A percentile compares a stretch with the other conserved stretches of the same genome.
Conservation (phyloP, 30 jellyfish, hydroid and myxozoan species). For the Aurelia aurita complex sp. Pacific region DNA sequence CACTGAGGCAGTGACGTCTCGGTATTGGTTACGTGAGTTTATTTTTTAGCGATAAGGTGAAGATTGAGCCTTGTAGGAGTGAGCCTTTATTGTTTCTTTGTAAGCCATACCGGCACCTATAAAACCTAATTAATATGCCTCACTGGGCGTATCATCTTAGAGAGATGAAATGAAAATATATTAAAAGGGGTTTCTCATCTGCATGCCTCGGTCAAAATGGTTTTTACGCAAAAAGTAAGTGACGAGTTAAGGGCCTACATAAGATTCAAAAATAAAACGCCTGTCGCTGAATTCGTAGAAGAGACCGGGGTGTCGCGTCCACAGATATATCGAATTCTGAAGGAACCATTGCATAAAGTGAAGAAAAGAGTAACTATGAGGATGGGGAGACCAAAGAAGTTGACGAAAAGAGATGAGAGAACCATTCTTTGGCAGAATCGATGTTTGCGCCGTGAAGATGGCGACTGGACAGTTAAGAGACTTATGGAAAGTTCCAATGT, state of each 20-base stretch:
- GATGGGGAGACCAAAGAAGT: constrained; percentile 34
- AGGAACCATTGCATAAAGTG: neutral
- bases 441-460: constrained; percentile 9
- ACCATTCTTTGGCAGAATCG: neutral
- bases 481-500: constrained; percentile 31
- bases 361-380: neutral
- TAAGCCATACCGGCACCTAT: too few species aligned
- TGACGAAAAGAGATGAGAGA: constrained; percentile 29
- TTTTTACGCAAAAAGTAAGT: neutral
- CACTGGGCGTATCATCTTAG: too few species aligned
- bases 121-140: too few species aligned
- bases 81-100: too few species aligned
- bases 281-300: neutral
- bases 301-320: constrained; percentile 13
- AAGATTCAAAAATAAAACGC: neutral
- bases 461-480: constrained; percentile 34
- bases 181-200: neutral
- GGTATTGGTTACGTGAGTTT: too few species aligned
- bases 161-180: too few species aligned
- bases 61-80: too few species aligned
- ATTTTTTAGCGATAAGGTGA: too few species aligned
- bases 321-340: neutral
- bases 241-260: constrained; percentile 8
- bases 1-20: too few species aligned
- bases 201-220: neutral